These are phyloP conservation scores for Hafferia zeledoni DNA, from an alignment of 2,797 vertebrate genomes.

Conservation along the genomic window DNA sequence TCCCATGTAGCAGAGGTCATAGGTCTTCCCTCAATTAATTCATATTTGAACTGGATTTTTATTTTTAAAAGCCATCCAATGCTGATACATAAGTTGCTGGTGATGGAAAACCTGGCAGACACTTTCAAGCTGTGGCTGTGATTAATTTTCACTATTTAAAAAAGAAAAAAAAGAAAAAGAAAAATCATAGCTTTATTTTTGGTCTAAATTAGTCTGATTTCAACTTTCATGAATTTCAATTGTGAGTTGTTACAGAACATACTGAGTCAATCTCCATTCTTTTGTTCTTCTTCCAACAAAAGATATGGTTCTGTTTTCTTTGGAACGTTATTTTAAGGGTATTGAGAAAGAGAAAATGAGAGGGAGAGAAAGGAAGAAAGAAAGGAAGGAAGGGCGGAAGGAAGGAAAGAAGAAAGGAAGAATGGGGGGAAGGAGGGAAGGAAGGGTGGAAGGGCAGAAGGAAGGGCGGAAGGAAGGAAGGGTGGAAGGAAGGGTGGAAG, in stretches of 20 bases:
- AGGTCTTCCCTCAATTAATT: constrained; percentile 32
- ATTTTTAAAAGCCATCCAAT: not conserved
- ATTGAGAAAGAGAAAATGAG: not conserved
- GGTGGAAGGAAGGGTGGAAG: no score
- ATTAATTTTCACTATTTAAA: not conserved
- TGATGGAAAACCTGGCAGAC: constrained; percentile 2
- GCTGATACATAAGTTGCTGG: not conserved
- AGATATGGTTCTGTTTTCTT: constrained; percentile 13
- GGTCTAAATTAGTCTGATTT: constrained; percentile 17
- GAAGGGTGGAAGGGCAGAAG: not conserved
- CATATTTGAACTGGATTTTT: not conserved
- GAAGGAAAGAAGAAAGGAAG: not conserved
- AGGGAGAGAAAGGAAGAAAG: not conserved
- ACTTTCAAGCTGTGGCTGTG: not conserved
- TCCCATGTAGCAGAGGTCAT: not conserved
- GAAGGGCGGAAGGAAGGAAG: not conserved
- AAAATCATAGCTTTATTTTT: not conserved
- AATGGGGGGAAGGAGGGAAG: not conserved
- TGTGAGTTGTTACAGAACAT: not conserved
- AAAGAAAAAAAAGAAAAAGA: not conserved
- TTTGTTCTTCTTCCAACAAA: constrained; percentile 32
- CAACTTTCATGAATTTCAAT: not conserved
- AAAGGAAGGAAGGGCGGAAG: not conserved
- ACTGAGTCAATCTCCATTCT: constrained; percentile 3
- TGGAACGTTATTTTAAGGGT: not conserved